These are phyloP conservation scores for Poecilia velifera DNA, from an alignment of 2,797 vertebrate species.

Conservation along the genomic window DNA sequence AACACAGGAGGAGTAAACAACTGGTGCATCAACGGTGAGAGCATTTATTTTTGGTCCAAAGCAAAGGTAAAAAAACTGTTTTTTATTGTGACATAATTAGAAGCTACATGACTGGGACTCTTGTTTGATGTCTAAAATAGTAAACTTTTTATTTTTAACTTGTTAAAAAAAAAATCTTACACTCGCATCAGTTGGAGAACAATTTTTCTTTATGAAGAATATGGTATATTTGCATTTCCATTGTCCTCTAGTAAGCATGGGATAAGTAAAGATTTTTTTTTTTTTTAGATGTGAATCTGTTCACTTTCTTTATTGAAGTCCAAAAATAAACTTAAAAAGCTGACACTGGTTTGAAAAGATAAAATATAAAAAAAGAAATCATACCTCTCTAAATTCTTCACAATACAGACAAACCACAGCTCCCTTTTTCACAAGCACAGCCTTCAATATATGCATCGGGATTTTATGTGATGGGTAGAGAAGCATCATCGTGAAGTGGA, in stretches of 20 bases:
- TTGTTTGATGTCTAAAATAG: conserved; percentile 44
- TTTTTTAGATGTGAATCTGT: neutral
- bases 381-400: neutral
- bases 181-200: neutral
- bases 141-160: neutral
- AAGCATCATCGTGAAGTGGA: neutral
- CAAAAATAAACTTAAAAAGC: neutral
- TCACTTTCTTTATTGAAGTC: neutral
- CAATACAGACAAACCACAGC: neutral
- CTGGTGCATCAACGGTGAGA: conserved; percentile 29
- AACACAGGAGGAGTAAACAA: conserved; percentile 45
- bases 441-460: neutral
- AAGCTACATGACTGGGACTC: conserved; percentile 22
- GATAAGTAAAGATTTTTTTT: neutral
- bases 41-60: conserved; percentile 59
- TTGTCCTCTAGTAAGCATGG: neutral
- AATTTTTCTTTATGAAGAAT: neutral
- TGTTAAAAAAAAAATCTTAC: neutral
- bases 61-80: conserved; percentile 46
- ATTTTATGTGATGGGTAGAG: neutral
- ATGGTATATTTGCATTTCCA: neutral
- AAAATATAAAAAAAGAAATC: neutral
- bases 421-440: neutral
- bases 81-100: conserved; percentile 49
- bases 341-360: neutral